phyloP scores from a whole-genome alignment of 2,797 vertebrate species.

The Enteromius fasciolatus region DNA sequence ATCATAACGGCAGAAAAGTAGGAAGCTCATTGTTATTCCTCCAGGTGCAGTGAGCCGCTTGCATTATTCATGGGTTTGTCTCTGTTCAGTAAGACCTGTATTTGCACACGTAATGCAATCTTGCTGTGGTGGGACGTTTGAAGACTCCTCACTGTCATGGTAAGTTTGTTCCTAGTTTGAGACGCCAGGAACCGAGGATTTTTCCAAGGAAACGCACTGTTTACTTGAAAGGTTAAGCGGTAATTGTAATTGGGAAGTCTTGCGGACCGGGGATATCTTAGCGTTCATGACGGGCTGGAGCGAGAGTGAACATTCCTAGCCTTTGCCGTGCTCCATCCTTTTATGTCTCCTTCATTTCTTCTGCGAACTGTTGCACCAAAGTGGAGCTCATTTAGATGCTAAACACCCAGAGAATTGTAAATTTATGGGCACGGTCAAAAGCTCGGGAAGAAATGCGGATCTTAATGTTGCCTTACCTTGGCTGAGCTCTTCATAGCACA shows the following conservation, averaged over 20 bases:
- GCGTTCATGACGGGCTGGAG: constrained; percentile 60
- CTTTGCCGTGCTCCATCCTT: constrained; percentile 33
- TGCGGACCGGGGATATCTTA: constrained; percentile 59
- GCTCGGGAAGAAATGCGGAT: constrained; percentile 64
- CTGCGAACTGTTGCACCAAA: constrained; percentile 36
- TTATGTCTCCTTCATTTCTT: constrained; percentile 13
- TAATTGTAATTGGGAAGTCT: constrained; percentile 73
- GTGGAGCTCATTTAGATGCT: constrained; percentile 67
- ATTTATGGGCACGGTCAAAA: constrained; percentile 66
- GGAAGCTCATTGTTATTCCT: constrained; percentile 52
- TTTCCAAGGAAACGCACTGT: constrained; percentile 43
- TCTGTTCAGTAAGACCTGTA: constrained; percentile 47
- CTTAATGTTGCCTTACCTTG: constrained; percentile 73
- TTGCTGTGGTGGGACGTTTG: constrained; percentile 45
- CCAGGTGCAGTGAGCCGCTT: constrained; percentile 25
- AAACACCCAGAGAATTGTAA: constrained; percentile 61
- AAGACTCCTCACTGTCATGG: constrained; percentile 43
- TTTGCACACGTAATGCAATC: constrained; percentile 43
- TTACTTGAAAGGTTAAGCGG: constrained; percentile 68
- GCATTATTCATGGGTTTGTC: constrained; percentile 54
- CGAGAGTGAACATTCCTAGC: constrained; percentile 51
- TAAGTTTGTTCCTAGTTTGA: constrained; percentile 43
- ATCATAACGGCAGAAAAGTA: constrained; percentile 34
- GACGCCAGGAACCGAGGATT: constrained; percentile 2
- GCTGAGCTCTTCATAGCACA: constrained; percentile 72